Percentiles rank a stretch among this genome's conserved stretches.
These are phyloP conservation scores for Cyprinodon variegatus DNA, from an alignment of 2,113 vertebrate species.

Conservation along the genomic window DNA sequence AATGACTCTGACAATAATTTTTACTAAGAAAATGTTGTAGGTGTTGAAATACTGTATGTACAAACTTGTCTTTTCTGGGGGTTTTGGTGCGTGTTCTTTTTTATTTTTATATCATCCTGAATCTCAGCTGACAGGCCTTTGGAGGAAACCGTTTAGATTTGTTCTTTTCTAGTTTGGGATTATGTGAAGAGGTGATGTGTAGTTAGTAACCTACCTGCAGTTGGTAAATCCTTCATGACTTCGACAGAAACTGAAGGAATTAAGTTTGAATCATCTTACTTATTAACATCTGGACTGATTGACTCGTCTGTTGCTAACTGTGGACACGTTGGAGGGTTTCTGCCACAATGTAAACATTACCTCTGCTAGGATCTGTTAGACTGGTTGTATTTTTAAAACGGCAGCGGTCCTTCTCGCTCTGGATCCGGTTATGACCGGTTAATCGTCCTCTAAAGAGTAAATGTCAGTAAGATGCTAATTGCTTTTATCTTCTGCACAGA, in stretches of 20 bases:
- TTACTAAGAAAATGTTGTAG: background rate
- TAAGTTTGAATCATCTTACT: background rate
- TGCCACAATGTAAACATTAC: background rate
- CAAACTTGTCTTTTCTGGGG: background rate
- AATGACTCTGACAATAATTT: background rate
- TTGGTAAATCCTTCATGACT: background rate
- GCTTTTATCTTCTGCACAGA: background rate
- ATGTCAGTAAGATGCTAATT: background rate
- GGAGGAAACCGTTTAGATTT: background rate
- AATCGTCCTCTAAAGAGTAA: background rate
- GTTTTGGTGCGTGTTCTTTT: background rate
- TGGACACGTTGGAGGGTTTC: background rate
- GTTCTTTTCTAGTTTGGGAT: background rate
- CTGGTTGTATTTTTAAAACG: background rate
- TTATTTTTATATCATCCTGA: background rate
- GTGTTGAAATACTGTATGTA: background rate
- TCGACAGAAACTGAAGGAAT: background rate
- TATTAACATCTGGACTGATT: background rate
- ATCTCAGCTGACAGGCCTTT: background rate
- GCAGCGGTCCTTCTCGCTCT: background rate
- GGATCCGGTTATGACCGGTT: background rate
- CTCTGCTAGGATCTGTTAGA: background rate
- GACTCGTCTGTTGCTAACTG: background rate
- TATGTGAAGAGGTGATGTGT: background rate
- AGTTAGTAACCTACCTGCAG: background rate